Evolutionary conservation across 2,113 vertebrate species (phyloP), one percentile per base, ranked within the genome.

Genomic region (Rhinoderma darwinii): DNA sequence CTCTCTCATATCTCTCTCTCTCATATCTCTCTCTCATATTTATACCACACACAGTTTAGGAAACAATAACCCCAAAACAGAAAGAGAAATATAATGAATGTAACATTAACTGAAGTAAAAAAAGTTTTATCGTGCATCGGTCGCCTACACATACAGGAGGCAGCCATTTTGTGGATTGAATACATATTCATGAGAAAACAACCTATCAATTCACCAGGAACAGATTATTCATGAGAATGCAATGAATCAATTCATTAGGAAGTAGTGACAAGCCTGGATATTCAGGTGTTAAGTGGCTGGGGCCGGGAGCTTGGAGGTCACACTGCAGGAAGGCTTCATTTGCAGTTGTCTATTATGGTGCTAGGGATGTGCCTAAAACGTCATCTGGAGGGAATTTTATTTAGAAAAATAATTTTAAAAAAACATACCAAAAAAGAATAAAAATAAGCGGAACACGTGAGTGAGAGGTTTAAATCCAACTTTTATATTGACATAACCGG

Each of bases 91-190:
- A 32, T 32, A 30, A 63, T 63, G 32, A 63, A 63, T 22, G 61
- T 15, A 30, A 63, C 11, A 30, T 63, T 30, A 32, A 30, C 20
- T 25, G 0, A 56, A 25, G 8, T 11, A 47, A 11, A n/a, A 11
- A 47, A 47, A 56, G 61, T 63, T n/a, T 32, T 63, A 30, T 30
- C 0, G 27, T 11, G 61, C 61, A 15, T 11, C 12, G 61, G 5
- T 43, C 25, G 73, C 73, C 73, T 75, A 47, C 73, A 47, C 73
- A 75, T 75, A 11, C 44, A 35, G 73, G 41, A 75, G 22, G 73
- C 73, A 75, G 73, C 73, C 73, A 75, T 75, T 44, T 75, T 75
- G 73, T 75, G 73, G 73, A 41, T 41, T 75, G 73, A 75, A 75
- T 75, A 75, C 39, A 75, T 75, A 75, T 75, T 75, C 73, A 75